phyloP scores from a whole-genome alignment of 92 coral and sea anemone genomes.

The Isaurus tuberculatus region DNA sequence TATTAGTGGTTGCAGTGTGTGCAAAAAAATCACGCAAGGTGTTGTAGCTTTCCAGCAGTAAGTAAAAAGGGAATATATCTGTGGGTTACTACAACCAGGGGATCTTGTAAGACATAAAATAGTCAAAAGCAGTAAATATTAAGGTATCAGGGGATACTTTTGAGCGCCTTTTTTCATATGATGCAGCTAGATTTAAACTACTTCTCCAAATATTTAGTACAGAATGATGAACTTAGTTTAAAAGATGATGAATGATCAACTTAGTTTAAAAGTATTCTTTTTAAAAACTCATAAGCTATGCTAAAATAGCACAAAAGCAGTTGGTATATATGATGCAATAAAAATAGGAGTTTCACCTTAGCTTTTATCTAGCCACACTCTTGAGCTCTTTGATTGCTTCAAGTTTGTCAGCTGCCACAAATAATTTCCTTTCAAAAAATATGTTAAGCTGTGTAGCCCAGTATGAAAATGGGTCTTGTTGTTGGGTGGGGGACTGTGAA shows the following conservation, averaged over 20 bases:
- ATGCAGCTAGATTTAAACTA: too few relatives aligned
- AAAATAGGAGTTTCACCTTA: neutral
- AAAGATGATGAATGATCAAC: neutral
- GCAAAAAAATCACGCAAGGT: too few relatives aligned
- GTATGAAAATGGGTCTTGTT: constrained; percentile 72
- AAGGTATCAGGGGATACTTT: too few relatives aligned
- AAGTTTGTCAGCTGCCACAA: constrained; percentile 84
- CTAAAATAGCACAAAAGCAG: neutral
- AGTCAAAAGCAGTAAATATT: neutral
- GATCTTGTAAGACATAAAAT: too few relatives aligned
- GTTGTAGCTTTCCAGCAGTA: too few relatives aligned
- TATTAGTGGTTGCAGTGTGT: too few relatives aligned
- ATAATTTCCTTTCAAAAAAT: constrained; percentile 88
- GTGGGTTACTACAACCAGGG: too few relatives aligned
- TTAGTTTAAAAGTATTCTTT: neutral
- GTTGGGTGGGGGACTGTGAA: constrained; percentile 63
- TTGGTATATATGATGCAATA: neutral
- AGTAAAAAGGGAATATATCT: too few relatives aligned
- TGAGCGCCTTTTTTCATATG: too few relatives aligned
- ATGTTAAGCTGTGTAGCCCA: constrained; percentile 89
- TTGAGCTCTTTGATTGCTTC: constrained; percentile 70
- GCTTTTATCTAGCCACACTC: neutral
- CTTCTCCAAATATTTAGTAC: too few relatives aligned
- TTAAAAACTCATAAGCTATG: neutral
- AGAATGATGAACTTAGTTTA: neutral